A percentile compares a stretch with the other conserved stretches of the same genome.
Evolutionary conservation across 2,797 vertebrate species (phyloP).

Genomic region (Amphiprion clarkii): DNA sequence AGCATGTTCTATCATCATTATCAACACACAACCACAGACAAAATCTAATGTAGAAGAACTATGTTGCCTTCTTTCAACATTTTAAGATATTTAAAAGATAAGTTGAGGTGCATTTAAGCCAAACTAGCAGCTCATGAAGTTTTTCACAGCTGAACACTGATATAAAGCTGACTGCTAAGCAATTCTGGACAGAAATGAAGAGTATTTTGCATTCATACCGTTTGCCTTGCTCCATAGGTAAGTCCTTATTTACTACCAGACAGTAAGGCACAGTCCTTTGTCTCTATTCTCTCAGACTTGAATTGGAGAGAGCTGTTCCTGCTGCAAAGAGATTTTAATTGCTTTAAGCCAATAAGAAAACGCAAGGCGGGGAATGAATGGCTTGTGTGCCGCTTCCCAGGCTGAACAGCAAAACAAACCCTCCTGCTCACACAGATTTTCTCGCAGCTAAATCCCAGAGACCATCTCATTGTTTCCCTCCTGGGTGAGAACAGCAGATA

Average conservation of each 20-base stretch:
- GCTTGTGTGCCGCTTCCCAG: conserved; percentile 58
- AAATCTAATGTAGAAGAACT: background rate
- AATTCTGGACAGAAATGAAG: conserved; percentile 20
- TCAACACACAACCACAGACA: background rate
- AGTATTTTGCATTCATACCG: conserved; percentile 34
- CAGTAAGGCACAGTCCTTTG: conserved; percentile 41
- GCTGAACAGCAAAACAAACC: conserved; percentile 54
- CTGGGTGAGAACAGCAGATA: conserved; percentile 54
- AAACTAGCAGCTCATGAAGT: too few species aligned
- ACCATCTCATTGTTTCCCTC: conserved; percentile 58
- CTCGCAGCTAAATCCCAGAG: conserved; percentile 60
- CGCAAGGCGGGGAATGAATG: conserved; percentile 49
- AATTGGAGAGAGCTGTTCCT: conserved; percentile 37
- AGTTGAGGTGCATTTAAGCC: background rate
- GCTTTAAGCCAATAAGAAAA: conserved; percentile 75
- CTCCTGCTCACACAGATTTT: conserved; percentile 57
- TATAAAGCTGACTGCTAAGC: background rate
- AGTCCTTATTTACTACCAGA: conserved; percentile 56
- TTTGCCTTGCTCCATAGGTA: conserved; percentile 34
- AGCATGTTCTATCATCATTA: background rate
- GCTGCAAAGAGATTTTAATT: conserved; percentile 69
- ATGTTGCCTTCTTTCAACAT: background rate
- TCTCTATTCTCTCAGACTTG: conserved; percentile 49
- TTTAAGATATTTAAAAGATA: conserved; percentile 1
- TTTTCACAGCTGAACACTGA: background rate